Percentiles rank a stretch among this genome's conserved stretches.
Evolutionary conservation across 2,113 vertebrate genomes (phyloP).

Genomic region (Motacilla tschutschensis): DNA sequence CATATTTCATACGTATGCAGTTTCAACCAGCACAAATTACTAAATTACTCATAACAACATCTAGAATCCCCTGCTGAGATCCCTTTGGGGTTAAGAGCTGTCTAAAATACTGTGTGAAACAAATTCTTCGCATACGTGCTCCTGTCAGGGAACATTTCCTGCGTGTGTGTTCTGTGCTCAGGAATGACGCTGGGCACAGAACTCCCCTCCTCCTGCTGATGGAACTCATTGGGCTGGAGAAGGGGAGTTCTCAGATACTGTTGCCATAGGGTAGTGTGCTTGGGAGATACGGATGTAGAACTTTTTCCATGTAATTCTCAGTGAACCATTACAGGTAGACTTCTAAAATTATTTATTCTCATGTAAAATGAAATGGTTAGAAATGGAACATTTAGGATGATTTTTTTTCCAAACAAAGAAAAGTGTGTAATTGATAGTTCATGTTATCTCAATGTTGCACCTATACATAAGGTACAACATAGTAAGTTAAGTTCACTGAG

Average conservation of each 20-base stretch:
- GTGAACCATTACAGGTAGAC: neutral
- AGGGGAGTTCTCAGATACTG: neutral
- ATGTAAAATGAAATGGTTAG: neutral
- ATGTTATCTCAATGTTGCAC: neutral
- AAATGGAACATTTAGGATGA: neutral
- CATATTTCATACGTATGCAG: too few species aligned
- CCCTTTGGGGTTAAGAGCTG: neutral
- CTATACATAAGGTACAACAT: neutral
- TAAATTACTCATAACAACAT: neutral
- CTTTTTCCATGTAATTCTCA: neutral
- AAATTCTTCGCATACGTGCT: neutral
- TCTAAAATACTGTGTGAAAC: neutral
- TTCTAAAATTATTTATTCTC: neutral
- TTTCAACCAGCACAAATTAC: too few species aligned
- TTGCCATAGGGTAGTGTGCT: neutral
- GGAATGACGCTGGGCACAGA: fast-evolving
- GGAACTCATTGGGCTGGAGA: neutral
- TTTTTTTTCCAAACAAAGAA: neutral
- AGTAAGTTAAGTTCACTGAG: neutral
- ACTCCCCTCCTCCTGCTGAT: neutral
- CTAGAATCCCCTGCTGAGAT: neutral
- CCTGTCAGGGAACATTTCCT: neutral
- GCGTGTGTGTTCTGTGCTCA: fast-evolving
- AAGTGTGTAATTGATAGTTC: neutral
- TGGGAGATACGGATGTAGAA: neutral